phyloP scores from a whole-genome alignment of 2,797 vertebrate genomes.

The Meda fulgida region DNA sequence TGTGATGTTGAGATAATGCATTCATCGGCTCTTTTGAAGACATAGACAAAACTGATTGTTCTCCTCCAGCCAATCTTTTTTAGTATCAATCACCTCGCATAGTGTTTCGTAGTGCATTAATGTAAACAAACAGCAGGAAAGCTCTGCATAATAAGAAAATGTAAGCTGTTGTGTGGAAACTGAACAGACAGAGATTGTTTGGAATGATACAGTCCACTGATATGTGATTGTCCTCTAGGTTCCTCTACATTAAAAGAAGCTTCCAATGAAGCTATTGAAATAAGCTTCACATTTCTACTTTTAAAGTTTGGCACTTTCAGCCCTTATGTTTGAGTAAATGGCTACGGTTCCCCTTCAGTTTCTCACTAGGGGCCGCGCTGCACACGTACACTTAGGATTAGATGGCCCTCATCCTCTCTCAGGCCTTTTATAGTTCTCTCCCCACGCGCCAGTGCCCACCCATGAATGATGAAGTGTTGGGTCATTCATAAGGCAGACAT shows the following conservation, averaged over 20 bases:
- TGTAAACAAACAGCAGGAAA: conserved; percentile 18
- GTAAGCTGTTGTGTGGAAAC: conserved; percentile 18
- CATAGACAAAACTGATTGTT: conserved; percentile 54
- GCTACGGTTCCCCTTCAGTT: not conserved
- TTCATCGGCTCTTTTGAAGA: conserved; percentile 45
- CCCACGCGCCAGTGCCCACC: conserved; percentile 67
- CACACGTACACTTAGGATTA: conserved; percentile 17
- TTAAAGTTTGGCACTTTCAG: not conserved
- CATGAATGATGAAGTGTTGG: conserved; percentile 69
- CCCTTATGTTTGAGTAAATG: not conserved
- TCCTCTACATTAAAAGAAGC: not conserved
- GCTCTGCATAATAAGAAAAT: conserved; percentile 13
- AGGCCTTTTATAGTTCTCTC: conserved; percentile 76
- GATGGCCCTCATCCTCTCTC: conserved; percentile 52
- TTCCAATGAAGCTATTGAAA: too few relatives aligned
- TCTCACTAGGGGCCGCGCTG: not conserved
- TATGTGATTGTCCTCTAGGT: not conserved
- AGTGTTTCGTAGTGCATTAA: conserved; percentile 34
- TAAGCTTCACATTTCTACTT: too few relatives aligned
- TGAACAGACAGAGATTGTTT: not conserved
- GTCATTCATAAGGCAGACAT: conserved; percentile 59
- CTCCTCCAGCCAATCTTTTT: conserved; percentile 50
- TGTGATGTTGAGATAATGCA: conserved; percentile 60
- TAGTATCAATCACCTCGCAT: conserved; percentile 46
- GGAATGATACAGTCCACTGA: not conserved